Base-by-base conservation (phyloP, 1,140 invertebrate species). In the Meloidogyne hapla region DNA sequence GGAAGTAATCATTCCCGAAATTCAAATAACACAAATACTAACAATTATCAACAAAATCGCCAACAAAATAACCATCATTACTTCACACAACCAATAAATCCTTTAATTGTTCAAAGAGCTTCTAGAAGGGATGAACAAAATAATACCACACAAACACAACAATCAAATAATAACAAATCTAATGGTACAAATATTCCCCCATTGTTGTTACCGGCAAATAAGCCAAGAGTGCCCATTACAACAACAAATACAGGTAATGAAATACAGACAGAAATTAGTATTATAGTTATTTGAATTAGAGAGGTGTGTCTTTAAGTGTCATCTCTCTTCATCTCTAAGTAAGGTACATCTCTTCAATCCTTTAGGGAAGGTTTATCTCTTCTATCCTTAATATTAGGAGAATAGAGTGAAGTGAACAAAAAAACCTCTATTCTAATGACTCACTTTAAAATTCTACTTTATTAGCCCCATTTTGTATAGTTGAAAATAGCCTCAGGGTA, bases 31-130 rank as follows among this genome's bases (percentile, higher is more conserved):
- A 0, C 13, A 18, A 66, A 15, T n/a, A n/a, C n/a, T n/a, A n/a
- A n/a, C n/a, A n/a, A n/a, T 67, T 67, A 67, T 67, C 28, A 67
- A 33, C 28, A 67, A 33, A 67, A 18, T n/a, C 65, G 28, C 21
- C 40, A 33, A 67, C 65, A 42, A 67, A 33, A 33, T 42, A 15
- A 67, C 65, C 40, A 38, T 42, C 65, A 67, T 67, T 42, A 67
- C 6, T 67, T 38, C 21, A 67, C 65, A n/a, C 65, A 67, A 42
- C 23, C 65, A 25, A 42, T 67, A 23, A 67, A 67, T 9, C 40
- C 65, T 6, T 5, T 42, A 38, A 67, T 67, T 42, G 21, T 67
- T 25, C 65, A 67, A 9, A 33, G 65, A 42, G 65, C 65, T 18
- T 33, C 65, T 6, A 33, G 65, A 25, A 67, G 18, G n/a, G 48